phyloP scores from a whole-genome alignment of 2,113 vertebrate species.

The Sturnira hondurensis region DNA sequence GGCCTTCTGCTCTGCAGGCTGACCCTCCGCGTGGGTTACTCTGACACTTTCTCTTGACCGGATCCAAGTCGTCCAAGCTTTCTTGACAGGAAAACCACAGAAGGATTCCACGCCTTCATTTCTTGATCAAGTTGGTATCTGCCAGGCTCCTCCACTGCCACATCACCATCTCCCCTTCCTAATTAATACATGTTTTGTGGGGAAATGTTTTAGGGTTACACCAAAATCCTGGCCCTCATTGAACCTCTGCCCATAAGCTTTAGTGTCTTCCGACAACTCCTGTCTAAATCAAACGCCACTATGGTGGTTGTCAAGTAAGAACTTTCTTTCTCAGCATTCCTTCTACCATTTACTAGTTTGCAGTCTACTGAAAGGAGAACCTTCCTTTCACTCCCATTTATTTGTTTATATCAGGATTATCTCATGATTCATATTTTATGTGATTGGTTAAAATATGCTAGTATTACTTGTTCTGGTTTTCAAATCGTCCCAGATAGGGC shows the following conservation, averaged over 20 bases:
- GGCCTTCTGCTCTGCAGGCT: neutral
- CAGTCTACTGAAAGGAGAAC: neutral
- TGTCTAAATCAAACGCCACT: neutral
- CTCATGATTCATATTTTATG: neutral
- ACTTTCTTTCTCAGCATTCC: neutral
- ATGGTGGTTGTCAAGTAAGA: neutral
- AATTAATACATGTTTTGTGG: neutral
- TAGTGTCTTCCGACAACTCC: neutral
- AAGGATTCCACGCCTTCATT: neutral
- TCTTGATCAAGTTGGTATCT: neutral
- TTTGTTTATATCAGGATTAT: neutral
- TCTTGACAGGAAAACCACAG: neutral
- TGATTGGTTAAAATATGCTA: neutral
- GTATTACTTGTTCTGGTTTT: neutral
- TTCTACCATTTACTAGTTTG: neutral
- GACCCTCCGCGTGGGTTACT: neutral
- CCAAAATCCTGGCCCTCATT: neutral
- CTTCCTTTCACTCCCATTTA: neutral
- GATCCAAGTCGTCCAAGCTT: neutral
- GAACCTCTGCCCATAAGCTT: neutral
- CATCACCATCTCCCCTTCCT: neutral
- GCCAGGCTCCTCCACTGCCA: neutral
- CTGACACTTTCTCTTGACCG: neutral
- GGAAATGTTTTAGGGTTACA: neutral
- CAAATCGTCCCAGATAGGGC: neutral